phyloP scores from a whole-genome alignment of 2,797 vertebrate genomes.

The Natrix natrix region DNA sequence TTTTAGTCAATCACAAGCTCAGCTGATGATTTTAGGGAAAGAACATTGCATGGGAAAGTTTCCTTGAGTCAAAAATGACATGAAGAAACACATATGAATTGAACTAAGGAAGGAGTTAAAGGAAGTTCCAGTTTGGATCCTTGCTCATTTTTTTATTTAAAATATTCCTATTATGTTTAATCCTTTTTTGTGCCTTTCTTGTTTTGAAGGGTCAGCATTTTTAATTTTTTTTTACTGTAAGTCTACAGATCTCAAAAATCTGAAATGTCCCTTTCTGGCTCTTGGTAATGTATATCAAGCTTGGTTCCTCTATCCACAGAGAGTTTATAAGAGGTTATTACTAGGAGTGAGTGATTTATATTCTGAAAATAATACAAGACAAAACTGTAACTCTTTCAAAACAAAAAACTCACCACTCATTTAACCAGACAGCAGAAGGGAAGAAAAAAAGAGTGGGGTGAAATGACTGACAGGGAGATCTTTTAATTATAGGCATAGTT shows the following conservation, averaged over 20 bases:
- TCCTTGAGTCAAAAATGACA: background rate
- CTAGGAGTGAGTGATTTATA: background rate
- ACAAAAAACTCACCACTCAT: background rate
- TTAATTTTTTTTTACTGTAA: background rate
- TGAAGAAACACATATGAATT: background rate
- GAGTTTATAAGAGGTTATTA: background rate
- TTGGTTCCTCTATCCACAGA: background rate
- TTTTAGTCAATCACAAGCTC: background rate
- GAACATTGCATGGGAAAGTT: background rate
- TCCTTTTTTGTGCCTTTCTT: background rate
- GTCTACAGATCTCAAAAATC: background rate
- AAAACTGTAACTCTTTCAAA: background rate
- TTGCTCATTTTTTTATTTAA: background rate
- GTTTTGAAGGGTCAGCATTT: background rate
- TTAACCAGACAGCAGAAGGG: background rate
- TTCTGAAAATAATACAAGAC: background rate
- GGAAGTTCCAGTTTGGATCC: background rate
- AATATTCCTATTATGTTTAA: background rate
- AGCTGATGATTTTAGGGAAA: background rate
- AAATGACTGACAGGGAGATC: background rate
- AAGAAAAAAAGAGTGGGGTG: background rate
- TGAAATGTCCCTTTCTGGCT: background rate
- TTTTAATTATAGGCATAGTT: background rate
- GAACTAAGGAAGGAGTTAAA: background rate
- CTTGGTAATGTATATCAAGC: background rate